A percentile compares a stretch with the other conserved stretches of the same genome.
phyloP scores from a whole-genome alignment of 92 coral and sea anemone genomes.

The Porites divaricata region DNA sequence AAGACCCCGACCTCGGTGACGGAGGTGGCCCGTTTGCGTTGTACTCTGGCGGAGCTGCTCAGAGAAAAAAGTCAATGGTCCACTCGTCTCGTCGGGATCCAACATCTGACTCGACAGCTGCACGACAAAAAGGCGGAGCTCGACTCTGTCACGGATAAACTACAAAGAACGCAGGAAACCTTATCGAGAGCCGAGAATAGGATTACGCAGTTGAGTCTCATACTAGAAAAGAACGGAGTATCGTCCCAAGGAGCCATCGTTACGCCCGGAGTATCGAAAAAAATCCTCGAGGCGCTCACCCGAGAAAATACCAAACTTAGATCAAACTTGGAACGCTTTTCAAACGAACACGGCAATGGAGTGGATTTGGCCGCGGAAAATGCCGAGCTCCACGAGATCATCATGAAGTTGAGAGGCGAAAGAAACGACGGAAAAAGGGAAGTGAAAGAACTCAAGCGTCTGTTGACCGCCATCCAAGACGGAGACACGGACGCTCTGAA shows the following conservation, averaged over 20 bases:
- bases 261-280: conserved; percentile 77
- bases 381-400: conserved; percentile 73
- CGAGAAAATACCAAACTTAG: too few species aligned
- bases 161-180: conserved; percentile 39
- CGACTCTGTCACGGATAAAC: conserved; percentile 22
- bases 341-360: conserved; percentile 75
- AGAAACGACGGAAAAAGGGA: conserved; percentile 35
- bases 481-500: conserved; percentile 50
- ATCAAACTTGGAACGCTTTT: too few species aligned
- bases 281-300: too few species aligned
- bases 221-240: conserved; percentile 18
- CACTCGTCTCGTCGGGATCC: conserved; percentile 48
- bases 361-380: conserved; percentile 76
- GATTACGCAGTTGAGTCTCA: conserved; percentile 58
- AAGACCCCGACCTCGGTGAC: too few species aligned
- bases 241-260: conserved; percentile 47
- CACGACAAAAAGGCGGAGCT: conserved; percentile 57
- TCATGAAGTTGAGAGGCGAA: conserved; percentile 61
- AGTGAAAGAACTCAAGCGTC: conserved; percentile 51
- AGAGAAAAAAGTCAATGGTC: not conserved
- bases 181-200: conserved; percentile 73
- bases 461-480: conserved; percentile 51
- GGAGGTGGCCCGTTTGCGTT: too few species aligned
- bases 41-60: too few species aligned
- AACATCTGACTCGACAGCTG: conserved; percentile 58